A percentile compares a stretch with the other conserved stretches of the same genome.
phyloP scores from a whole-genome alignment of 2,113 vertebrate genomes.

The Takifugu flavidus region DNA sequence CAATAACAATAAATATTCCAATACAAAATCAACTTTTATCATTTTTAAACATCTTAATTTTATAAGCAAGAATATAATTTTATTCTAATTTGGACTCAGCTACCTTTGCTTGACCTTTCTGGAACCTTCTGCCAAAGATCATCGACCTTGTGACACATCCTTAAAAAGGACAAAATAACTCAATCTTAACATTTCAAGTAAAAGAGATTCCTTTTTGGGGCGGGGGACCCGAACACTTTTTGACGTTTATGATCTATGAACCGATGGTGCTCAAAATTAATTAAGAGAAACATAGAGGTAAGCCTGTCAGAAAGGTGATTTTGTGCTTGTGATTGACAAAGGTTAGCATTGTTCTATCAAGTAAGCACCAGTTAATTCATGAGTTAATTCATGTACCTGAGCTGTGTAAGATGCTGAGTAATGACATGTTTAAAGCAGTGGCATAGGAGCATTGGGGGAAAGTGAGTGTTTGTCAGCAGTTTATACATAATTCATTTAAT shows the following conservation, averaged over 20 bases:
- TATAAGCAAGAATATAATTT: no score
- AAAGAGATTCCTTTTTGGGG: no score
- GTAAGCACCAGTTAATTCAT: background rate
- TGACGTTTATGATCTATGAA: no score
- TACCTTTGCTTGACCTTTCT: no score
- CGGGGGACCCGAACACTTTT: no score
- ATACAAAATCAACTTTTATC: background rate
- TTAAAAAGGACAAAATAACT: no score
- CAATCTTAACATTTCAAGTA: no score
- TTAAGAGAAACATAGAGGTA: no score
- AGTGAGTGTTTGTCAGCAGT: constrained; percentile 43
- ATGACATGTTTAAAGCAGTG: constrained; percentile 75
- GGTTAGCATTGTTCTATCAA: constrained; percentile 7
- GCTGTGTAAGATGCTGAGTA: constrained; percentile 37
- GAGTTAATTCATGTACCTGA: constrained; percentile 24
- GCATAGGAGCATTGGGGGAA: constrained; percentile 41
- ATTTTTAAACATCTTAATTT: background rate
- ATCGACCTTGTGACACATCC: no score
- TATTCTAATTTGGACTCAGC: no score
- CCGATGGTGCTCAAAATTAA: no score
- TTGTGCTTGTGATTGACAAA: background rate
- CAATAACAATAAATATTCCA: background rate
- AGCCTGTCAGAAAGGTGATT: background rate
- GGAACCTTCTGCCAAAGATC: no score
- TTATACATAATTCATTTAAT: constrained; percentile 65